Conservation (phyloP, 2,888 invertebrate species). For the Nomada ferruginata region DNA sequence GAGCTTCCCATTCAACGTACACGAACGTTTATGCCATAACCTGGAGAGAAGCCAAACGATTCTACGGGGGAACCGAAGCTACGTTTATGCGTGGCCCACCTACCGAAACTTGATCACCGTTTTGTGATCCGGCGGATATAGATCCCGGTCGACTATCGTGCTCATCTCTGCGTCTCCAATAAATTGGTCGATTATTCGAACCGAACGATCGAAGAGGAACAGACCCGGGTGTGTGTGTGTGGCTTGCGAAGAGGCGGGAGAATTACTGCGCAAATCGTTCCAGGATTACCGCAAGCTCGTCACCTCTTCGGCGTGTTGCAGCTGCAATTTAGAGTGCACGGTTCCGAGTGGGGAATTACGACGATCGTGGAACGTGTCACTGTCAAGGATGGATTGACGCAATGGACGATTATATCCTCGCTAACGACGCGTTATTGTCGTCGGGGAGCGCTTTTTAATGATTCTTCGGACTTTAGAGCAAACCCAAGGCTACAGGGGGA, state of each 20-base stretch:
- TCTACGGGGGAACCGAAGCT: neutral
- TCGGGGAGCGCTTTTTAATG: neutral
- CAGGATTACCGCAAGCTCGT: slow-evolving; percentile 57
- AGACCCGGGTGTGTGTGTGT: slow-evolving; percentile 11
- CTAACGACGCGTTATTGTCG: neutral
- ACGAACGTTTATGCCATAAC: neutral
- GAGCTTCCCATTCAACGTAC: neutral
- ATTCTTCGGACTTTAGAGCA: neutral
- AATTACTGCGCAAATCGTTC: slow-evolving; percentile 78
- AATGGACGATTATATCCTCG: slow-evolving; percentile 17
- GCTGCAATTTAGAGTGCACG: slow-evolving; percentile 55
- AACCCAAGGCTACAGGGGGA: too few species aligned
- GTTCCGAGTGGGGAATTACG: slow-evolving; percentile 54
- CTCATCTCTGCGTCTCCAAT: neutral
- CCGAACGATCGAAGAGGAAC: neutral
- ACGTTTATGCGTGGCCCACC: slow-evolving; percentile 44
- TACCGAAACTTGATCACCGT: slow-evolving; percentile 80
- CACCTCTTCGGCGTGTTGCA: slow-evolving; percentile 55
- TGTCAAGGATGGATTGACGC: slow-evolving; percentile 63
- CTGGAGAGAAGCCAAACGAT: slow-evolving; percentile 25
- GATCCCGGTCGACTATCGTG: slow-evolving; percentile 75
- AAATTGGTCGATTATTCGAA: neutral
- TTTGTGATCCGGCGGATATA: slow-evolving; percentile 80
- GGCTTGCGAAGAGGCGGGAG: slow-evolving; percentile 57
- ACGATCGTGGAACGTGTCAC: slow-evolving; percentile 50